phyloP scores from a whole-genome alignment of 1,140 invertebrate species.

The Apis mellifera region DNA sequence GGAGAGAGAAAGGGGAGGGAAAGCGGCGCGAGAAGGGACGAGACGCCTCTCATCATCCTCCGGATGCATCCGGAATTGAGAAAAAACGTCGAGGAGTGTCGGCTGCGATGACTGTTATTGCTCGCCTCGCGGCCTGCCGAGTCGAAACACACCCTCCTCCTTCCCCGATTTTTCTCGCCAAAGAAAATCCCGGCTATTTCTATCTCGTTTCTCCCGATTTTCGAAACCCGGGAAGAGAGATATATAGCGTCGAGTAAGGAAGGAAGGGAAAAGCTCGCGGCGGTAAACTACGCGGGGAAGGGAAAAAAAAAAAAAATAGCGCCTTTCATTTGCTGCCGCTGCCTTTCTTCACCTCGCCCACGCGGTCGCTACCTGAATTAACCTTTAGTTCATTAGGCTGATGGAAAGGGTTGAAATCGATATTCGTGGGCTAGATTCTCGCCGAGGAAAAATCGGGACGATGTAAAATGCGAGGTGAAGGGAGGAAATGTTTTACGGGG shows the following conservation, averaged over 20 bases:
- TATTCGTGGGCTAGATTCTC: neutral
- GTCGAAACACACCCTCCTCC: slow-evolving; percentile 4
- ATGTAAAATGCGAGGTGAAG: neutral
- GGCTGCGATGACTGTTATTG: slow-evolving; percentile 33
- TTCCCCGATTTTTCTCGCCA: neutral
- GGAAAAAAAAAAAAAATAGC: neutral
- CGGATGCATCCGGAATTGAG: slow-evolving; percentile 61
- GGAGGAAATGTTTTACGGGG: neutral
- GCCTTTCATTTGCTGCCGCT: slow-evolving; percentile 14
- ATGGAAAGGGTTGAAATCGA: slow-evolving; percentile 1
- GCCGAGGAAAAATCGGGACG: neutral
- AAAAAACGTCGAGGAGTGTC: slow-evolving; percentile 62
- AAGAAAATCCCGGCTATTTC: too few species aligned
- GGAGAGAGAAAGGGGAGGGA: neutral
- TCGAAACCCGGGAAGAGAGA: neutral
- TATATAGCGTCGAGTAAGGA: too few species aligned
- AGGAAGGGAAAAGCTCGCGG: slow-evolving; percentile 1
- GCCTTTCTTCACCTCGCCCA: slow-evolving; percentile 14
- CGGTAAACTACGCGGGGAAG: neutral
- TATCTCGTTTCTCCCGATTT: neutral
- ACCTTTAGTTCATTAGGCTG: neutral
- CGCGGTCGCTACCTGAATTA: neutral
- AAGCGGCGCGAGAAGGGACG: neutral
- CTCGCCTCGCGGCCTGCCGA: slow-evolving; percentile 20
- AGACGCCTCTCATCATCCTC: slow-evolving; percentile 48